Evolutionary conservation across 2,113 vertebrate genomes (phyloP), one percentile per base, ranked within the genome.

Genomic region (Otis tarda): DNA sequence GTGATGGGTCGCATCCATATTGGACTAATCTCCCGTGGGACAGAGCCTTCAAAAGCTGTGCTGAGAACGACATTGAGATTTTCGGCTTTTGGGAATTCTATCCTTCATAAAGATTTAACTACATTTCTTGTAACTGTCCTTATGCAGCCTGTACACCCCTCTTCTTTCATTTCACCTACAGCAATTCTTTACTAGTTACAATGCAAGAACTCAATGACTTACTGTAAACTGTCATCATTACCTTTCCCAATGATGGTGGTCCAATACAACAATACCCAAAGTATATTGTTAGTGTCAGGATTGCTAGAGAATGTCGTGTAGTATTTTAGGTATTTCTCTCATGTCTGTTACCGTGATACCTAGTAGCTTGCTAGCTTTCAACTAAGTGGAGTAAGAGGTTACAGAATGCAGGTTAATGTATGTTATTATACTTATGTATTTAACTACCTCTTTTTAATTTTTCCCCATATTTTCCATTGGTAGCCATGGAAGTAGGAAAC

Each of bases 1-100:
- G 18, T 56, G 59, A 12, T 0, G 0, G 20, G 18, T 39, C 27
- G 4, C 35, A 22, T 47, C 50, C 25, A 3, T 41, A 16, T 37
- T 65, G 45, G 25, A n/a, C 45, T 64, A 31, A 65, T 56, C 39
- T 49, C 57, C 35, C 3, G 16, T 35, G 39, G 73, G 33, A 33
- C 52, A 19, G 37, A 57, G 33, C 15, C 35, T 67, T 89, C 33
- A 73, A 61, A 89, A 81, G 23, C 45, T 65, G 8, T 35, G 7
- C 18, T 23, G 64, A 77, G 35, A 85, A 35, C 30, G 16, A 50
- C 0, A 0, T 5, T 77, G 64, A 65, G 45, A 65, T 71, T 71
- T 80, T 61, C 41, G 67, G 53, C n/a, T 65, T 77, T 55, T 4
- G 63, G 33, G 21, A 50, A n/a, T 60, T 77, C 14, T 78, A 13